phyloP scores from a whole-genome alignment of 2,888 invertebrate species.

The Andricus curvator region DNA sequence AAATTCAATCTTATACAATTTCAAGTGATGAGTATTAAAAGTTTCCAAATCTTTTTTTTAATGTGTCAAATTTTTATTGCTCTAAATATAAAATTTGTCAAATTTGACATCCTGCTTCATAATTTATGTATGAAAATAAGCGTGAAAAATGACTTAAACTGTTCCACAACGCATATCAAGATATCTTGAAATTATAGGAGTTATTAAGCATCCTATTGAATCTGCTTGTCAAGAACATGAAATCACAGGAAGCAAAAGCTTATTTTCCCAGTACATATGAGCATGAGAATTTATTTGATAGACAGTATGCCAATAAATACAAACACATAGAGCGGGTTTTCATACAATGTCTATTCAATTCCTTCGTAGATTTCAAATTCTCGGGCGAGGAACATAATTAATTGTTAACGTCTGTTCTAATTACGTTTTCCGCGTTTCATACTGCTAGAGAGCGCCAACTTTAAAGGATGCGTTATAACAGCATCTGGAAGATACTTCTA shows the following conservation, averaged over 20 bases:
- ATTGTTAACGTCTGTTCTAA: not conserved
- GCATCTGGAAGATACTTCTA: not conserved
- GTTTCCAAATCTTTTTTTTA: no score
- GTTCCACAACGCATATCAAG: not conserved
- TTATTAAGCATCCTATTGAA: conserved; percentile 2
- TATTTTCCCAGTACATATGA: not conserved
- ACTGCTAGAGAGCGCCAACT: not conserved
- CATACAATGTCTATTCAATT: not conserved
- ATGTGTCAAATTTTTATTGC: no score
- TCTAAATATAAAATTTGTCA: no score
- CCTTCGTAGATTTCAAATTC: not conserved
- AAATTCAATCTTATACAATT: no score
- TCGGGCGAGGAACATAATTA: not conserved
- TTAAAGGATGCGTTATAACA: not conserved
- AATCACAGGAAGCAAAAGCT: conserved; percentile 3
- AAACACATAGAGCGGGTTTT: not conserved
- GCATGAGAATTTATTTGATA: not conserved
- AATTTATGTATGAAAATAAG: not conserved
- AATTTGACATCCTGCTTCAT: no score
- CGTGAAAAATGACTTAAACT: not conserved
- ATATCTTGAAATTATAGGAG: not conserved
- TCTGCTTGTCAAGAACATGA: not conserved
- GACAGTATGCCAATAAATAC: not conserved
- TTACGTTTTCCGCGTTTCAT: not conserved
- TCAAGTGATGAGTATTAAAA: no score